Evolutionary conservation across 2,797 vertebrate species (phyloP), one percentile per base, ranked within the genome.

Genomic region (Lepus oiostolus): DNA sequence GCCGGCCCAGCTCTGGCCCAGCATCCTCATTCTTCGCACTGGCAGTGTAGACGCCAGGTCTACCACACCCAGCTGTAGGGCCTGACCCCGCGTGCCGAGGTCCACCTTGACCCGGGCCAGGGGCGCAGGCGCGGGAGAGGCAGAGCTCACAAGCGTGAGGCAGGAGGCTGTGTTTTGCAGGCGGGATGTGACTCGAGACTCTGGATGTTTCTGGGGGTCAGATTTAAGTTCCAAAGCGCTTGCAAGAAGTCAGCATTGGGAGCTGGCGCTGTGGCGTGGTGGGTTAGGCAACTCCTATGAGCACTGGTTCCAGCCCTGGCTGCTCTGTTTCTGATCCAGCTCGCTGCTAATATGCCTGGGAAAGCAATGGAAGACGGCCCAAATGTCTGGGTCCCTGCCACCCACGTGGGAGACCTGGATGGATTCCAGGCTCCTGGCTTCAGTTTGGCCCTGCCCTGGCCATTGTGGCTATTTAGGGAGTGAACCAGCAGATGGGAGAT

Each of bases 161-260:
- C 2, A 2, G 1, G 11, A 88, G 28, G 17, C 21, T 7, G 9
- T 42, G 19, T 47, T 67, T 63, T 77, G 70, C 47, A 47, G 22
- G 5, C 63, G 19, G 50, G 11, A 1, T 80, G 26, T 63, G 68
- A 76, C 5, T 42, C 24, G 50, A 47, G 42, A 16, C 22, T n/a
- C 42, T 68, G 65, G 35, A 30, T 7, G 2, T 5, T 63, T 86
- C 28, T 88, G 77, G 79, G 22, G 28, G 30, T 19, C 50, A 74
- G 38, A 91, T 68, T 89, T 80, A n/a, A 88, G 65, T 50, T 30
- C 52, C 68, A 52, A 88, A 62, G 22, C 52, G 17, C 77, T 81
- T 71, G 38, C 71, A 54, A 62, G 67, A 89, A 38, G 47, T 75
- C 68, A n/a, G 71, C 17, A n/a, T 72, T 32, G 42, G 32, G 54